Evolutionary conservation across 1,140 invertebrate genomes (phyloP), one percentile per base, ranked within the genome.

Genomic region (Portunus trituberculatus): DNA sequence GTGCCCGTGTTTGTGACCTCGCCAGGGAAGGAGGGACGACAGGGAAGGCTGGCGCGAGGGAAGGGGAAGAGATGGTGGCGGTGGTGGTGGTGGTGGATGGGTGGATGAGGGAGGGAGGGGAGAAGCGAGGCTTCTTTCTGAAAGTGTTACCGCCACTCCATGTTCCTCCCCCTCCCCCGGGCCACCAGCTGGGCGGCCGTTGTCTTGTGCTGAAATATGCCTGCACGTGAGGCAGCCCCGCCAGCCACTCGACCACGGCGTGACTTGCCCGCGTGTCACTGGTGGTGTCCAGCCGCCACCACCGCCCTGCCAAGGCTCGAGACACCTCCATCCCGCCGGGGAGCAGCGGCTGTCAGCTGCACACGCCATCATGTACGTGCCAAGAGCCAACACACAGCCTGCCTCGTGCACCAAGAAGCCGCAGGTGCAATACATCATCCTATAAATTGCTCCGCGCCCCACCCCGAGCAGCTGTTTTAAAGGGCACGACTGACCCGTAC

Each of bases 71-170:
- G 12, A 28, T 29, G 29, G 31, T 8, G 86, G 86, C 10, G 28
- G 45, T 25, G 86, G 86, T 45, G 86, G 31, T 32, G 48, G 39
- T 59, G 48, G 45, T n/a, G 90, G n/a, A 46, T n/a, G 45, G 90
- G 46, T n/a, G 29, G 48, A n/a, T 14, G 90, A 4, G 90, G 90
- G 91, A n/a, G 91, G 91, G 67, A 67, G 91, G 90, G 90, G 67
- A 76, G 67, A 1, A 76, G 20, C 86, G 86, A 88, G 67, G 67
- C 67, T 76, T 76, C 67, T 76, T 76, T 76, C 67, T 76, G 67
- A 76, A 76, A 76, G 67, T 76, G 67, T n/a, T 76, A n/a, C 67
- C 67, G 67, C 67, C 67, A 76, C 67, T 25, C 52, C 52, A 39
- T 20, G 20, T 25, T 25, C 67, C 67, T n/a, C 67, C 67, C 59